Evolutionary conservation across 2,888 invertebrate species (phyloP), one percentile per base, ranked within the genome.

Genomic region (Sarcophaga carnaria): DNA sequence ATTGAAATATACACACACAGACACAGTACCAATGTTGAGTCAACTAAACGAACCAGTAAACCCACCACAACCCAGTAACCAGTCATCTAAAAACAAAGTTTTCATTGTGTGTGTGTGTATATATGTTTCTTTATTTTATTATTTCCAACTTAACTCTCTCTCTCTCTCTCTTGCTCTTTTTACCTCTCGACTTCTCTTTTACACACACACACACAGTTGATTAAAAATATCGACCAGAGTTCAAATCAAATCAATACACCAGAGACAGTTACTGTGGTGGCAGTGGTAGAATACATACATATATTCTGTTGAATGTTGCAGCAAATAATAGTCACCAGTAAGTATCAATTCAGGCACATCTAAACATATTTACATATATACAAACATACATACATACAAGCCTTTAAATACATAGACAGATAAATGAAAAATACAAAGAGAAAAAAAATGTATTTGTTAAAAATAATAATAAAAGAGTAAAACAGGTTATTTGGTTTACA

Each of bases 161-260:
- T 25, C n/a, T 25, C 27, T 22, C 17, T 45, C 45, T 20, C 45
- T 70, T 62, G 27, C n/a, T 27, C 45, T 70, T 12, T 62, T 8
- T 5, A 3, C 6, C 37, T 37, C 6, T 37, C 37, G 37, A 37
- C 37, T 37, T 37, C 37, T 37, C 37, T 37, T 37, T 6, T 37
- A 37, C 37, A 8, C 37, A 37, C 37, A 45, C 25, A 77, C 79
- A 70, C 47, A 64, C n/a, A 79, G 76, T 86, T 83, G 86, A 86
- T 86, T 86, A 83, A 86, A 54, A 86, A 79, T 66, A 83, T 83
- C 80, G 83, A 80, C 80, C 86, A 80, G 83, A 86, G 83, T 74
- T 86, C 72, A 83, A 86, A 86, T 80, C 82, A 83, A 86, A 86
- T 86, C 86, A 83, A 78, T 83, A 86, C 86, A 77, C 77, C 60